Conservation (phyloP, 92 coral and sea anemone species). For the Umimayanthus chanpuru region DNA sequence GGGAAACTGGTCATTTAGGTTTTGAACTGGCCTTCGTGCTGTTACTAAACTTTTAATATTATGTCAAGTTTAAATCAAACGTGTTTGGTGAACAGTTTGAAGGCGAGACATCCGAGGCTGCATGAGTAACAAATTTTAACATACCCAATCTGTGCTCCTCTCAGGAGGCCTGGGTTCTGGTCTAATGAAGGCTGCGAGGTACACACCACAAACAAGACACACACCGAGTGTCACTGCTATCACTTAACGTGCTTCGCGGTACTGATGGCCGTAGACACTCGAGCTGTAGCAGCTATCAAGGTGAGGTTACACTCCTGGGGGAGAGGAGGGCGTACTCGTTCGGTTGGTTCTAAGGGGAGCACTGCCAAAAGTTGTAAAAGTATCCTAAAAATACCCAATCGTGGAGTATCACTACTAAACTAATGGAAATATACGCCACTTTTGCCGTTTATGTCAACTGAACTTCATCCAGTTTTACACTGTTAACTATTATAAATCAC, state of each 20-base stretch:
- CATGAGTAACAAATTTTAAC: not conserved
- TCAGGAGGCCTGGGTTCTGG: slow-evolving; percentile 75
- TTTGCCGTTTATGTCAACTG: too few species aligned
- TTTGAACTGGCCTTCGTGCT: not conserved
- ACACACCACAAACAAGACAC: slow-evolving; percentile 50
- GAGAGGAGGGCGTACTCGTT: too few species aligned
- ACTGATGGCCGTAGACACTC: slow-evolving; percentile 72
- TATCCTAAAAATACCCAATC: too few species aligned
- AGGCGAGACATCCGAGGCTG: too few species aligned
- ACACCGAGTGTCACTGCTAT: slow-evolving; percentile 82
- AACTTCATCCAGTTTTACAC: too few species aligned
- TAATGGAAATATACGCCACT: too few species aligned
- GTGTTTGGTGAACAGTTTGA: too few species aligned
- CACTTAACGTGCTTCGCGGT: slow-evolving; percentile 91
- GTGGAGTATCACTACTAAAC: too few species aligned
- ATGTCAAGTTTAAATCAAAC: too few species aligned
- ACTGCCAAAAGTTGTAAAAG: too few species aligned
- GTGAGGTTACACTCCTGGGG: slow-evolving; percentile 23
- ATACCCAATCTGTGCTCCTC: not conserved
- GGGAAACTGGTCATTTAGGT: not conserved
- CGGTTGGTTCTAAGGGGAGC: too few species aligned
- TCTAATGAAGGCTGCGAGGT: slow-evolving; percentile 77
- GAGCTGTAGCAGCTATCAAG: slow-evolving; percentile 48
- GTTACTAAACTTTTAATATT: not conserved
- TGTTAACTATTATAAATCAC: too few species aligned